Conservation (phyloP, 2,888 invertebrate genomes). For the Holacanthella duospinosa region DNA sequence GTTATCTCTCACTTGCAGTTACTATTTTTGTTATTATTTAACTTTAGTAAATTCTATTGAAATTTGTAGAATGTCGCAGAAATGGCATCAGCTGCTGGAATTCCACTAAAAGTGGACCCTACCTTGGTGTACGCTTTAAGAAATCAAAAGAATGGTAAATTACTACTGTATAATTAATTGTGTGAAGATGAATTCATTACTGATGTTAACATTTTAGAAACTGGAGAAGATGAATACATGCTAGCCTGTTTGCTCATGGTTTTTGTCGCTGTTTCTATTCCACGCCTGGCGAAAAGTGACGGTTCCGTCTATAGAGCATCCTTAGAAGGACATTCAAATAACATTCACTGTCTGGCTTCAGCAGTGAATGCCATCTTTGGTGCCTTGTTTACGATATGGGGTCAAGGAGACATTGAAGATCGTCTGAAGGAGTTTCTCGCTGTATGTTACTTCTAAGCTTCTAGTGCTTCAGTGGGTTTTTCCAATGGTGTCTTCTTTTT, state of each 20-base stretch:
- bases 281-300: constrained; percentile 82
- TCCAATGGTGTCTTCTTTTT: neutral
- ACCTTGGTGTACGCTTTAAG: constrained; percentile 80
- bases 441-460: constrained; percentile 41
- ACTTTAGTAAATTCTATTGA: constrained; percentile 12
- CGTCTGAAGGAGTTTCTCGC: constrained; percentile 88
- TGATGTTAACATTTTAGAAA: constrained; percentile 46
- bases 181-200: neutral
- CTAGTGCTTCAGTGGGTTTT: neutral
- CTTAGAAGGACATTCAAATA: constrained; percentile 90
- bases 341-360: constrained; percentile 94
- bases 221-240: constrained; percentile 84
- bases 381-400: constrained; percentile 90
- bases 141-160: constrained; percentile 59
- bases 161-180: neutral
- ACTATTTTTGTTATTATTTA: neutral
- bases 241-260: constrained; percentile 94
- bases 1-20: constrained; percentile 15
- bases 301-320: constrained; percentile 79
- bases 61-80: constrained; percentile 71
- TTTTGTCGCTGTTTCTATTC: constrained; percentile 94
- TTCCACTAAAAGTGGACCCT: constrained; percentile 89
- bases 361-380: constrained; percentile 94
- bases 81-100: constrained; percentile 93
- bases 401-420: constrained; percentile 90